These are phyloP conservation scores for Hippoglossus hippoglossus DNA, from an alignment of 2,797 vertebrate genomes.

Conservation along the genomic window DNA sequence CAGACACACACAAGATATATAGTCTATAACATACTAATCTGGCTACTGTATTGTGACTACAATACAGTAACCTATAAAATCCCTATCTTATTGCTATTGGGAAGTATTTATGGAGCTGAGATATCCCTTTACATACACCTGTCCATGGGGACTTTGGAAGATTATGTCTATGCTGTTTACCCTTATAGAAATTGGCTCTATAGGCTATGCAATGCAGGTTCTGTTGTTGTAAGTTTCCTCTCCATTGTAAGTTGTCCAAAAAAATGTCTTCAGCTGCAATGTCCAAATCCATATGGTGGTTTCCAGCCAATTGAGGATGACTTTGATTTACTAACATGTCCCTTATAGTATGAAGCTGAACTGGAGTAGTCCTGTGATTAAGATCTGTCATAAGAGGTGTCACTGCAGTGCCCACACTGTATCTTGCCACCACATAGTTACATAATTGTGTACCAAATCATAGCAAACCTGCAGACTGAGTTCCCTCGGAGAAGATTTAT, in stretches of 20 bases:
- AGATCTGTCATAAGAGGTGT: constrained; percentile 51
- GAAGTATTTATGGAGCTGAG: neutral
- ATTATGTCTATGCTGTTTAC: neutral
- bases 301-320: constrained; percentile 5
- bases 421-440: constrained; percentile 46
- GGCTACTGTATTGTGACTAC: neutral
- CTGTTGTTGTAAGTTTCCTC: neutral
- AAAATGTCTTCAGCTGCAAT: neutral
- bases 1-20: too few species aligned
- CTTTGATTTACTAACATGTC: constrained; percentile 26
- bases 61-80: neutral
- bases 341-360: constrained; percentile 8
- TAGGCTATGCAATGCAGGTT: neutral
- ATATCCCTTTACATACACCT: neutral
- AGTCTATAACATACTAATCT: neutral
- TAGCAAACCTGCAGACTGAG: constrained; percentile 45
- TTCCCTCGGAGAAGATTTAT: constrained; percentile 37
- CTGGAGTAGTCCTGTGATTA: constrained; percentile 33
- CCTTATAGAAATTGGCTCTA: neutral
- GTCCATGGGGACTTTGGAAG: neutral
- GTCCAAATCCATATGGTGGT: constrained; percentile 3
- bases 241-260: neutral
- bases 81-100: neutral
- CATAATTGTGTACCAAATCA: constrained; percentile 55
- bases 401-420: constrained; percentile 53